Base-by-base conservation (phyloP, 2,888 invertebrate genomes). In the Uloborus plumipes region DNA sequence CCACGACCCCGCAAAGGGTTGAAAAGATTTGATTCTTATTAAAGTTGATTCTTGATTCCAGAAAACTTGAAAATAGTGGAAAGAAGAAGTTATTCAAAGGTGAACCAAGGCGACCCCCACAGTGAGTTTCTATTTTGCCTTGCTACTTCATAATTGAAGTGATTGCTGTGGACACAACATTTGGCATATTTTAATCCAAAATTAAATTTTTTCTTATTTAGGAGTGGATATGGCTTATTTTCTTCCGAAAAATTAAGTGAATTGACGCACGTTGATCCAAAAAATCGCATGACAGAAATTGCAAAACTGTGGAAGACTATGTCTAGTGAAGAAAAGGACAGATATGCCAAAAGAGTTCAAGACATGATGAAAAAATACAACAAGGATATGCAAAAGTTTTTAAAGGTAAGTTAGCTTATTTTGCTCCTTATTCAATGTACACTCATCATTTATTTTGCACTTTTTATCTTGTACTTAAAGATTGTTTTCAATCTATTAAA, bases 71-170 rank as follows among this genome's bases (percentile, higher is more conserved):
- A 59, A 74, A 61, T 22, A 39, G 59, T 59, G 82, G 76, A 13
- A 76, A 72, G 67, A 77, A 65, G 49, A 85, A 85, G 39, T 76
- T 87, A 26, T 88, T 86, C 76, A 87, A 88, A 71, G 88, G 88
- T 47, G 90, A 90, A 87, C 91, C 90, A 11, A 88, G 88, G 84
- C 89, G 89, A 80, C 90, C 90, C 39, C 90, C 90, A 64, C 88
- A 88, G 89, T 90, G 88, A 88, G 89, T 88, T n/a, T n/a, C 15
- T 13, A n/a, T 11, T 51, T 70, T 65, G 31, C 14, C 7, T 4
- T 49, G 2, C 6, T 9, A n/a, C 14, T 62, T 22, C 15, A 11
- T n/a, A n/a, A n/a, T 39, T 39, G 6, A 4, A 39, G 1, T 39
- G 1, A 11, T 9, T 39, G 39, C 11, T 39, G 3, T 39, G 9